Evolutionary conservation across 2,888 invertebrate genomes (phyloP).

Genomic region (Gasteruption jaculator): DNA sequence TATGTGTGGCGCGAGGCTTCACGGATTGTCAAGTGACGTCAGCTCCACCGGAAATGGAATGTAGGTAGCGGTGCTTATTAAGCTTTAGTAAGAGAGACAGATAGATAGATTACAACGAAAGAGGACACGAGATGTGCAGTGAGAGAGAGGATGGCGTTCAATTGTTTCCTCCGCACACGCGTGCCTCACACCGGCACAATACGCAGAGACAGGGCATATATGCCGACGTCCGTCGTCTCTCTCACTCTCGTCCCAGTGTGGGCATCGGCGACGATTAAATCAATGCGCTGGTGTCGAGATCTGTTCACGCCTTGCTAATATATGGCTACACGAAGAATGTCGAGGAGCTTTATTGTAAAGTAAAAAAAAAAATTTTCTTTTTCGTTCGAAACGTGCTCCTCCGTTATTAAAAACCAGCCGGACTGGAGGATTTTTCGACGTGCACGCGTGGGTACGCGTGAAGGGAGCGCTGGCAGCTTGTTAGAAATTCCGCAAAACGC

Average conservation of each 20-base stretch:
- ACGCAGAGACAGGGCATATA: slow-evolving; percentile 35
- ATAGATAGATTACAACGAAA: slow-evolving; percentile 18
- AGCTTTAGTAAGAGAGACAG: slow-evolving; percentile 31
- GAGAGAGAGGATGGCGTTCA: slow-evolving; percentile 37
- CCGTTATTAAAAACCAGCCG: too few relatives aligned
- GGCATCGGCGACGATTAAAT: slow-evolving; percentile 48
- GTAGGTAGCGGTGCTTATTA: slow-evolving; percentile 51
- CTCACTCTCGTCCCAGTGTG: slow-evolving; percentile 33
- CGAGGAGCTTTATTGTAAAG: too few relatives aligned
- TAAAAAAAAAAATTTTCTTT: too few relatives aligned
- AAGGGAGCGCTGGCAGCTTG: too few relatives aligned
- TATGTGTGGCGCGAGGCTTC: too few relatives aligned
- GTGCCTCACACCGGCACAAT: slow-evolving; percentile 40
- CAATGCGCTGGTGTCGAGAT: slow-evolving; percentile 46
- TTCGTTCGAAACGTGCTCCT: too few relatives aligned
- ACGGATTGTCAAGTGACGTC: slow-evolving; percentile 48
- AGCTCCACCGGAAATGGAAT: slow-evolving; percentile 50
- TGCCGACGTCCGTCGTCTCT: slow-evolving; percentile 29
- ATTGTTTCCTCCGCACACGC: slow-evolving; percentile 51
- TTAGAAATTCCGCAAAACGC: too few relatives aligned
- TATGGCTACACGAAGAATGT: slow-evolving; percentile 30
- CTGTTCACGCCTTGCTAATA: slow-evolving; percentile 47
- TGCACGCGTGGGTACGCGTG: slow-evolving; percentile 17
- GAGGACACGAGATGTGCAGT: slow-evolving; percentile 18
- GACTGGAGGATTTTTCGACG: too few relatives aligned